Percentiles rank a stretch among this genome's conserved stretches.
phyloP scores from a whole-genome alignment of 2,888 invertebrate species.

The Phorcus lineatus region DNA sequence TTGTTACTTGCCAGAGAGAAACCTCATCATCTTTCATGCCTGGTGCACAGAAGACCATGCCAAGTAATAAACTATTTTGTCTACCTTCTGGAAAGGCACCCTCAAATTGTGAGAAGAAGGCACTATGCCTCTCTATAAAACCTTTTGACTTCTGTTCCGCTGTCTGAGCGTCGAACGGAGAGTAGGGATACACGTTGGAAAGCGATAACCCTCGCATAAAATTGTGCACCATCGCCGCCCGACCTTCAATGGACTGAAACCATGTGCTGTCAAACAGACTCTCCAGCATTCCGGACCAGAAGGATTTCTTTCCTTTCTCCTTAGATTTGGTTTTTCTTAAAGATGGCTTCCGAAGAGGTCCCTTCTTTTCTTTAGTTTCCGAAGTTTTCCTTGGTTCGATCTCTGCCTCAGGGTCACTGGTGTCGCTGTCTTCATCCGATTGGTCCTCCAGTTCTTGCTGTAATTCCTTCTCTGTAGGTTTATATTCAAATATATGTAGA shows the following conservation, averaged over 20 bases:
- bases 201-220: conserved; percentile 76
- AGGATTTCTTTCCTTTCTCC: conserved; percentile 40
- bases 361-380: conserved; percentile 23
- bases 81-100: no score
- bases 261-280: conserved; percentile 54
- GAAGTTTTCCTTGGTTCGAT: conserved; percentile 33
- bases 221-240: conserved; percentile 76
- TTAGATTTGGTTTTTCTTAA: conserved; percentile 11
- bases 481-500: neutral
- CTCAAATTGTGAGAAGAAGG: no score
- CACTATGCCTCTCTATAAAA: neutral
- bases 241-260: conserved; percentile 73
- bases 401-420: conserved; percentile 40
- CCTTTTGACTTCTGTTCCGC: neutral
- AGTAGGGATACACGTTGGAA: conserved; percentile 72
- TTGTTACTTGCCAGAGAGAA: no score
- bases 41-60: neutral
- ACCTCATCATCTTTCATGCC: neutral
- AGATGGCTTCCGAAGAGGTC: conserved; percentile 16
- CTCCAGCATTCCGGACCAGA: conserved; percentile 53
- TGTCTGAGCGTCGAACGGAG: conserved; percentile 68
- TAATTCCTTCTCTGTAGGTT: conserved; percentile 61
- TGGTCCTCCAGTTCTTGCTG: conserved; percentile 55
- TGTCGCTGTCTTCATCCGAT: conserved; percentile 47
- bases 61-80: neutral